Conservation (phyloP, 1,140 invertebrate species). For the Orius laevigatus region DNA sequence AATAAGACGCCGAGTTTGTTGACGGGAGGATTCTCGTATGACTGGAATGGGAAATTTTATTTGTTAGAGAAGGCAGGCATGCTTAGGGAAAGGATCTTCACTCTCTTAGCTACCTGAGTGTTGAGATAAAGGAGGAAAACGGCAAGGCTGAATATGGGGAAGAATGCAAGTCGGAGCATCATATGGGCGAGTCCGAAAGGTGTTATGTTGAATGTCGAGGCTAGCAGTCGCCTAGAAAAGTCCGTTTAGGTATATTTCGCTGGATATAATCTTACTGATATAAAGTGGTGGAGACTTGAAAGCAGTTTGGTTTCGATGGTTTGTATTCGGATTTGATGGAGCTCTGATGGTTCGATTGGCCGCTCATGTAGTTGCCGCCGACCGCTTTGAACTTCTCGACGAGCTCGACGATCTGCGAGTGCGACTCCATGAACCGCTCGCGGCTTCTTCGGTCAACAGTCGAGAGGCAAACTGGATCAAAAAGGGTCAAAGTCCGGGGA, state of each 20-base stretch:
- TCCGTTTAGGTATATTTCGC: no score
- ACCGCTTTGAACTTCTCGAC: slow-evolving; percentile 84
- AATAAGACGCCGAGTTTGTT: slow-evolving; percentile 59
- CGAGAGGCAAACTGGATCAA: slow-evolving; percentile 61
- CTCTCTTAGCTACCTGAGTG: no score
- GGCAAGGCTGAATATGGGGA: slow-evolving; percentile 61
- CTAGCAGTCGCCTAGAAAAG: slow-evolving; percentile 47
- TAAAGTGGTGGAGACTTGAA: slow-evolving; percentile 53
- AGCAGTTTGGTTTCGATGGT: slow-evolving; percentile 45
- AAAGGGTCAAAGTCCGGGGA: not conserved
- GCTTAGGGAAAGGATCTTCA: no score
- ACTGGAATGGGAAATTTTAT: slow-evolving; percentile 46
- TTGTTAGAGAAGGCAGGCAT: slow-evolving; percentile 22
- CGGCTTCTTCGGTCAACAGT: slow-evolving; percentile 77
- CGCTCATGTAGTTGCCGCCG: slow-evolving; percentile 45
- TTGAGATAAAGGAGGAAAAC: slow-evolving; percentile 68
- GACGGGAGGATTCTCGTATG: not conserved
- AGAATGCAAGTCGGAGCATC: slow-evolving; percentile 48
- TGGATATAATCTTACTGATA: slow-evolving; percentile 45
- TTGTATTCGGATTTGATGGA: slow-evolving; percentile 3
- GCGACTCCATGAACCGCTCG: slow-evolving; percentile 80
- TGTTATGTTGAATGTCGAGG: slow-evolving; percentile 59
- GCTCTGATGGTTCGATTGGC: slow-evolving; percentile 19
- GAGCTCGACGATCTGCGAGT: slow-evolving; percentile 76
- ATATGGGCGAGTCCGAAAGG: slow-evolving; percentile 53